Base-by-base conservation (phyloP, 2,888 invertebrate genomes). In the Abrostola triplasia region DNA sequence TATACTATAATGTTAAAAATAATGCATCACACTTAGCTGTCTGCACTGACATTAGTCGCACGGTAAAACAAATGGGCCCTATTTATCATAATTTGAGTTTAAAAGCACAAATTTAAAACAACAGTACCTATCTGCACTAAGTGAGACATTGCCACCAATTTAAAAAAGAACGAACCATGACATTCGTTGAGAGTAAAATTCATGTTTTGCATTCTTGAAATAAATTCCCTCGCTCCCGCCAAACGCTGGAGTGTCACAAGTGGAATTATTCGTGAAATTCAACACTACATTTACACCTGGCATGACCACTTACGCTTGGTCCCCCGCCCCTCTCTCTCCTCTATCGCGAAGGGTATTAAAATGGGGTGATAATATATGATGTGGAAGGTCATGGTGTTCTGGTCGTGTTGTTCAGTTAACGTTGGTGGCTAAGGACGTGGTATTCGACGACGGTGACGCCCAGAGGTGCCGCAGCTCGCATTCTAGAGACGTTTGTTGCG, bases 251-350 rank as follows among this genome's bases (percentile, higher is more conserved):
- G 84, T 87, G 84, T 85, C 87, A 84, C 84, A 78, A 85, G 82
- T 84, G 83, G 82, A 88, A 88, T 88, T 88, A 89, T 87, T 88
- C 84, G 84, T 84, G 87, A 88, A 90, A 90, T 88, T 88, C 86
- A 85, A 85, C 86, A 87, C 87, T 87, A 85, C 84, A 85, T 87
- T 90, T 84, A 86, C 88, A 88, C 86, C 84, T 86, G 81, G 72
- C 61, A 47, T 37, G 58, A 44, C 87, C 79, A 84, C 52, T 70
- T 60, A 67, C 54, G 10, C 36, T 55, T 67, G 85, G 71, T 10
- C 85, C 69, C 2, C 63, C 64, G 5, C 54, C 40, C 60, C 38
- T 61, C 73, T 58, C 59, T 11, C 9, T 12, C 36, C 13, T 44
- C 10, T 13, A 48, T 36, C 13, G 12, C 6, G 41, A 11, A 44